Evolutionary conservation across 2,113 vertebrate species (phyloP), one percentile per base, ranked within the genome.

Genomic region (Dasyprocta punctata): DNA sequence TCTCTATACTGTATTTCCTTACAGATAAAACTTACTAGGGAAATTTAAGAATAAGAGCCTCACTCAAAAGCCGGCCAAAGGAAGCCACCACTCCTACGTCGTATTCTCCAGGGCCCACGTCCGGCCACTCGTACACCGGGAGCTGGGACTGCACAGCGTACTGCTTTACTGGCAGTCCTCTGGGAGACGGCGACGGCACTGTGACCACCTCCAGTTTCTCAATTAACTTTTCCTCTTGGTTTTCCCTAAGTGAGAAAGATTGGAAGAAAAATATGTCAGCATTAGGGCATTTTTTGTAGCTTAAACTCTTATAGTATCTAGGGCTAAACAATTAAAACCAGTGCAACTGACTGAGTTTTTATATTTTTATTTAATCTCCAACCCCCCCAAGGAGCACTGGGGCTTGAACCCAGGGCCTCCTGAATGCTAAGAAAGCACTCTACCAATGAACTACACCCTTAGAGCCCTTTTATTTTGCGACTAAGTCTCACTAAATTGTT

Each of bases 41-140:
- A 95, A 99, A 99, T 93, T 99, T 99, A 94, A 98, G 98, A 98
- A 99, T 99, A n/a, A 99, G 98, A n/a, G 98, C 98, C 96, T 99
- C 98, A 0, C 96, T 99, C 80, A 99, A 98, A 41, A 99, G 99
- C 86, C 99, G 99, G 36, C 99, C 99, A 41, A 99, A 99, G 0
- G 99, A 99, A 78, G 99, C 99, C 94, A 99, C 99, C 44, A 99
- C 99, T 0, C 99, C 99, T 5, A 99, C 99, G 28, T 99, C 99
- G 81, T 99, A 99, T 13, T 97, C 98, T 20, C 98, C 98, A 0
- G 98, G 92, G 0, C 98, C 98, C 1, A 99, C 97, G 1, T 98
- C 96, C 0, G 99, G 99, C 99, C 99, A 99, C 67, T 98, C 98
- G 3, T 99, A 99, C 11, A 99, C 67, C 0, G 98, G 98, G 1